These are phyloP conservation scores for Chaetura pelagica DNA, from an alignment of 2,113 vertebrate genomes.

Conservation along the genomic window DNA sequence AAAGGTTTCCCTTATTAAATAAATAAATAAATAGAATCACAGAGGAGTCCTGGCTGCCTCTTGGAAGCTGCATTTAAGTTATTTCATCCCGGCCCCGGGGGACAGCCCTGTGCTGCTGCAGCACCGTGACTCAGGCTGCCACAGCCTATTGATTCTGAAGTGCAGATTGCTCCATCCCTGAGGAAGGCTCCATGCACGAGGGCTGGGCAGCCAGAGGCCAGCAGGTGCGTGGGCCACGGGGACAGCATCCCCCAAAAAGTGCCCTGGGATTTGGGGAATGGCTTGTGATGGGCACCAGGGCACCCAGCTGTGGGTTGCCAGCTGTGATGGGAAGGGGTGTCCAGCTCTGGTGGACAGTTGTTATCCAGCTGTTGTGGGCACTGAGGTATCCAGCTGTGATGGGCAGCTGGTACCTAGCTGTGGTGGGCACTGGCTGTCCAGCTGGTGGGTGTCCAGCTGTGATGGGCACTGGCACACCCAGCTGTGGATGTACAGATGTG, in stretches of 20 bases:
- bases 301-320: not conserved
- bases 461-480: not conserved
- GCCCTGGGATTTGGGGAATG: not conserved
- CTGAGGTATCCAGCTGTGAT: not conserved
- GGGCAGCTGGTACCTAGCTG: not conserved
- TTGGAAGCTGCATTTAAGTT: constrained; percentile 47
- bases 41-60: constrained; percentile 6
- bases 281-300: not conserved
- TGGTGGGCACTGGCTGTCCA: not conserved
- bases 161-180: not conserved
- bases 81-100: constrained; percentile 33
- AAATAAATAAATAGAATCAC: not conserved
- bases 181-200: not conserved
- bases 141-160: not conserved
- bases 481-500: not conserved
- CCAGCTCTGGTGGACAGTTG: not conserved
- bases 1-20: not conserved
- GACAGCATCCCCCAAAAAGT: not conserved
- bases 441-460: not conserved
- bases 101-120: not conserved
- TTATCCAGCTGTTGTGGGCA: not conserved
- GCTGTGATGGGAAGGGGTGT: not conserved
- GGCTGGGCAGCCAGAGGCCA: rapidly evolving
- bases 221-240: not conserved
- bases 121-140: constrained; percentile 57